Base-by-base conservation (phyloP, 2,888 invertebrate genomes). In the Hipparchia sbordonii region DNA sequence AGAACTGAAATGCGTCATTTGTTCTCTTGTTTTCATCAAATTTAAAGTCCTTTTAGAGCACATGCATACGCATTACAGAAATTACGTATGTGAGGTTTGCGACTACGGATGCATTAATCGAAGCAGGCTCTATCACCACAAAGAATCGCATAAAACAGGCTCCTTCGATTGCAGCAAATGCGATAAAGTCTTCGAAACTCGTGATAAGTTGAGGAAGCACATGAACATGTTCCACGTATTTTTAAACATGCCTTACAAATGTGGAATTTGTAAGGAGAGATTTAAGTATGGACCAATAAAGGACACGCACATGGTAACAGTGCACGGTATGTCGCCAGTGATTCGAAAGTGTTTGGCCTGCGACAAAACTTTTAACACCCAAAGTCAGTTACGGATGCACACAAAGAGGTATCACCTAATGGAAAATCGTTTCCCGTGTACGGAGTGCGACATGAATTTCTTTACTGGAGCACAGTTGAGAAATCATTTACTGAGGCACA, bases 121-220 rank as follows among this genome's bases (percentile, higher is more conserved):
- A 1, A 78, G 77, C 5, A 76, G 74, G 23, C 52, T 78, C 63
- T 52, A 67, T 6, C 74, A 71, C 13, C 84, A 65, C 74, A 78
- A 52, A 13, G 79, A 74, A 1, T 77, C 78, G 7, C 87, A 87
- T 33, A 79, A 77, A 33, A 79, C 72, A 6, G 86, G 84, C 0
- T 65, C 61, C 0, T 82, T 76, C 67, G 70, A 75, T 4, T 93
- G 93, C 71, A 84, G 84, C 5, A 82, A 77, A 52, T 93, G 93
- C 74, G 80, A 85, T 2, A 90, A 91, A 74, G 79, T 86, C 0
- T 92, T 86, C 7, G 61, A 54, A 79, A 84, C 0, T 88, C 88
- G 0, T 79, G 81, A 54, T 80, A 85, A 10, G 89, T 88, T 12
- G 81, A 88, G 57, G 85, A 85, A 85, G 2, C 82, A 82, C n/a